Conservation (phyloP, 2,113 vertebrate genomes). For the Boulengeromyrus knoepffleri region DNA sequence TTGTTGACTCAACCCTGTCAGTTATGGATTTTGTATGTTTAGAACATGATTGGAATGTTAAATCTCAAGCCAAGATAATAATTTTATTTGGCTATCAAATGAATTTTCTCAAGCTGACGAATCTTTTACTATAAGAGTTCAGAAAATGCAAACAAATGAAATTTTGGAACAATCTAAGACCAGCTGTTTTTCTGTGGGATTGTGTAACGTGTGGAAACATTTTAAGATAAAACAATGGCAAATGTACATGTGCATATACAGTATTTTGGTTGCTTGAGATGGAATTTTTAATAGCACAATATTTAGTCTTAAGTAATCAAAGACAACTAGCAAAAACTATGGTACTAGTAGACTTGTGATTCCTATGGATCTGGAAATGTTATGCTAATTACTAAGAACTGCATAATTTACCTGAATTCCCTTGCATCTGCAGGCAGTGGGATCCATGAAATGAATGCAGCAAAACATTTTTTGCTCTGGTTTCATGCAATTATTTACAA, state of each 20-base stretch:
- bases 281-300: slow-evolving; percentile 7
- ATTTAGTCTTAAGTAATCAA: background rate
- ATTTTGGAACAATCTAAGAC: background rate
- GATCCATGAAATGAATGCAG: background rate
- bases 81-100: background rate
- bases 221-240: background rate
- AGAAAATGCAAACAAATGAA: background rate
- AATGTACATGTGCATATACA: background rate
- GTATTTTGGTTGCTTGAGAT: background rate
- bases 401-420: slow-evolving; percentile 20
- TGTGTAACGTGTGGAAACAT: background rate
- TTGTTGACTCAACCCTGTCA: background rate
- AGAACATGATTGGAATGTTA: background rate
- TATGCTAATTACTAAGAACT: background rate
- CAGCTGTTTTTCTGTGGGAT: background rate
- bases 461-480: background rate
- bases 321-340: background rate
- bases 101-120: background rate
- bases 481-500: background rate
- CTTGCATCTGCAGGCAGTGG: background rate
- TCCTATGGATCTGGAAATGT: background rate
- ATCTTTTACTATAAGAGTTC: background rate
- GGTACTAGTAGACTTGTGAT: background rate
- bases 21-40: background rate
- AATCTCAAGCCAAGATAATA: background rate